Evolutionary conservation across 37 sponge, comb jelly and placozoan genomes (phyloP), one percentile per base, ranked within the genome.

Genomic region (Haliclona indistincta): DNA sequence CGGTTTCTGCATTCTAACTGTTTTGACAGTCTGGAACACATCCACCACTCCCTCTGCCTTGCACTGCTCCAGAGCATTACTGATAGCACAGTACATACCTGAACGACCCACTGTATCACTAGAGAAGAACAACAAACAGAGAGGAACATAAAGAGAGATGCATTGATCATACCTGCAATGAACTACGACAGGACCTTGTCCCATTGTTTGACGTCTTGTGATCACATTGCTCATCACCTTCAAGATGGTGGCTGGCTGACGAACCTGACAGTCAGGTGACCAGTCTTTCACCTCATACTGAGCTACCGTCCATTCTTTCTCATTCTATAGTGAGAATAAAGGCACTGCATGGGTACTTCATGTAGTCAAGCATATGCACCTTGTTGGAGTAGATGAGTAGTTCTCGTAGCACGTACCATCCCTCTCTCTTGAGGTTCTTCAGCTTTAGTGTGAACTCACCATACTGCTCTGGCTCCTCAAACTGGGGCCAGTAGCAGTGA

Each of bases 11-110:
- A 68, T 78, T 7, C 85, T 45, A 38, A 84, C 63, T 41, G 71
- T 65, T 70, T 89, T 89, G 10, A 84, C 81, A 17, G 71, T 60
- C 81, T 89, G 90, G 77, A 89, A 89, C 67, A 89, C 81, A 63
- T 89, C 90, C 64, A 89, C 90, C 67, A 89, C 75, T 47, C 81
- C 81, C 63, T 89, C 90, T 62, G 77, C 43, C 81, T 89, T 89
- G 67, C 80, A 81, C 63, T 78, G 39, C 75, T 89, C 85, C 53
- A 84, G 78, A 56, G 72, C 71, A 29, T 60, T 84, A 62, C 64
- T 65, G 33, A 88, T 72, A 38, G 89, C 78, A 70, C 83, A 73
- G 83, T 77, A 88, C 58, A 78, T 81, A 1, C 83, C 89, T 66
- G 76, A 62, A 33, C 89, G 67, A 33, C 75, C 63, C 72, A 80